Evolutionary conservation across 2,113 vertebrate genomes (phyloP).

Genomic region (Nibea coibor): DNA sequence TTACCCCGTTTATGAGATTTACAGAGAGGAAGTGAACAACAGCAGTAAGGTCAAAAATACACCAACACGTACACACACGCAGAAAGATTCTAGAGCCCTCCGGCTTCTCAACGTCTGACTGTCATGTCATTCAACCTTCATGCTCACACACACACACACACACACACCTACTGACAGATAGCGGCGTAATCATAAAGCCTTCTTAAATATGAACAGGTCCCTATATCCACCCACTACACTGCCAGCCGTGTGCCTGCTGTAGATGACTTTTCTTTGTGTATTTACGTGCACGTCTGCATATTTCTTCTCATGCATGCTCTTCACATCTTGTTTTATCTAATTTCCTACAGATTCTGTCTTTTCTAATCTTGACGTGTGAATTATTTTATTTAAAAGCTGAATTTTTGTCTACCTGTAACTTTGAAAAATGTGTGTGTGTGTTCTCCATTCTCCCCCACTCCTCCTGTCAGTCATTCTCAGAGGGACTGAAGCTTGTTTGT

Average conservation of each 20-base stretch:
- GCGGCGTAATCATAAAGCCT: slow-evolving; percentile 35
- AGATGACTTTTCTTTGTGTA: too few relatives aligned
- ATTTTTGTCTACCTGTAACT: slow-evolving; percentile 27
- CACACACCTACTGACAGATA: slow-evolving; percentile 51
- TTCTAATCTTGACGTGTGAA: slow-evolving; percentile 43
- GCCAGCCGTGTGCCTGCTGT: slow-evolving; percentile 1
- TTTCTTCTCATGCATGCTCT: background rate
- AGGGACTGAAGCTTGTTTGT: slow-evolving; percentile 57
- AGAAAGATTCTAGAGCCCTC: background rate
- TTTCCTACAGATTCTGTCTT: background rate
- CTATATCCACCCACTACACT: slow-evolving; percentile 19
- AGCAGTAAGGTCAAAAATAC: slow-evolving; percentile 1
- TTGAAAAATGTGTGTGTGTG: slow-evolving; percentile 4
- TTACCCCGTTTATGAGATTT: slow-evolving; percentile 3
- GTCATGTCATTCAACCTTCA: slow-evolving; percentile 42
- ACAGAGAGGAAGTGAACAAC: slow-evolving; percentile 22
- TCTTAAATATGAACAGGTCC: slow-evolving; percentile 15
- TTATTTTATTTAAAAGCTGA: slow-evolving; percentile 13
- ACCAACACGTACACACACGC: slow-evolving; percentile 8
- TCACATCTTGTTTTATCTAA: slow-evolving; percentile 7
- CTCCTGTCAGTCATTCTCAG: slow-evolving; percentile 61
- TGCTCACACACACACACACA: slow-evolving; percentile 1
- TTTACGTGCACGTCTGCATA: background rate
- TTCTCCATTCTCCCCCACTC: slow-evolving; percentile 41
- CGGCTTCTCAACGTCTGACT: slow-evolving; percentile 30